These are phyloP conservation scores for Amphipoea lucens DNA, from an alignment of 2,888 invertebrate species.

Conservation along the genomic window DNA sequence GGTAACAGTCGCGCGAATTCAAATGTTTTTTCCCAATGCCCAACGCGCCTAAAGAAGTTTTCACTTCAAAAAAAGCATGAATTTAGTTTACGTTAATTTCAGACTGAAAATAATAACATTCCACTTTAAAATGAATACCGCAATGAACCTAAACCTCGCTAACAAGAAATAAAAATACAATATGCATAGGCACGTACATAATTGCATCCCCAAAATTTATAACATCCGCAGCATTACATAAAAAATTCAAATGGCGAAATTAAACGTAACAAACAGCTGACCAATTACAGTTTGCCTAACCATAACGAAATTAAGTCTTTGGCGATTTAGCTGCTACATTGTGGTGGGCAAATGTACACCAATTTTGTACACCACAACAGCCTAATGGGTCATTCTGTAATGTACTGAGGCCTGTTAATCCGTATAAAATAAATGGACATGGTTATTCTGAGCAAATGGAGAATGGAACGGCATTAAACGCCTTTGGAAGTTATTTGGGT, in stretches of 20 bases:
- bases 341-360: constrained; percentile 66
- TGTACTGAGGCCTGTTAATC: constrained; percentile 69
- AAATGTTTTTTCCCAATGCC: no score
- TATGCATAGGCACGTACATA: constrained; percentile 15
- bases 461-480: constrained; percentile 20
- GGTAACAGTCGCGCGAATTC: no score
- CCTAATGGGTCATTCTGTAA: constrained; percentile 68
- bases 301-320: constrained; percentile 70
- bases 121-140: background rate
- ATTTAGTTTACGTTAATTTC: background rate
- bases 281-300: constrained; percentile 64
- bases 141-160: background rate
- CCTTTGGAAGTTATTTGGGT: background rate
- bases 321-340: constrained; percentile 67
- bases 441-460: constrained; percentile 36
- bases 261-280: constrained; percentile 50
- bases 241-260: constrained; percentile 60
- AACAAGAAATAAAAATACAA: constrained; percentile 44
- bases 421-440: constrained; percentile 72
- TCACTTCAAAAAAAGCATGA: background rate
- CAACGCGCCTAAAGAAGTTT: no score
- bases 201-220: constrained; percentile 47
- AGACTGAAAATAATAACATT: background rate
- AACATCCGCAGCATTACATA: constrained; percentile 47
- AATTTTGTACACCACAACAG: constrained; percentile 65